Conservation (phyloP, 1,140 invertebrate genomes). For the Atopsyche davidsoni region DNA sequence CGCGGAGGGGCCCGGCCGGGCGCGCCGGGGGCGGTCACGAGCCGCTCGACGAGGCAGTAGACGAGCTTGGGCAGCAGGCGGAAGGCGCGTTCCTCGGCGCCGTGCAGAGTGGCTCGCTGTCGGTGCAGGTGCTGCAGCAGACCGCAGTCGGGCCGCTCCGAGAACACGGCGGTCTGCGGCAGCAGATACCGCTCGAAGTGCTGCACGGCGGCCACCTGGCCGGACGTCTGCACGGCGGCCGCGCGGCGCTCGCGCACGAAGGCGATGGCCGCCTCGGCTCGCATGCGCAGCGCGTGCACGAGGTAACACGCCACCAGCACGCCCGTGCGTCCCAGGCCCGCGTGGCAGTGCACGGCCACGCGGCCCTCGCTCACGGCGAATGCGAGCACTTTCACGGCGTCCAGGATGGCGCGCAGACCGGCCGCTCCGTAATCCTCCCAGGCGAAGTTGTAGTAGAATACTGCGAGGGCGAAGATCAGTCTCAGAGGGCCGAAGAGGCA, state of each 20-base stretch:
- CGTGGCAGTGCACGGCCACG: conserved; percentile 86
- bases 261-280: conserved; percentile 73
- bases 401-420: conserved; percentile 64
- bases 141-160: conserved; percentile 53
- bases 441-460: conserved; percentile 82
- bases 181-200: conserved; percentile 77
- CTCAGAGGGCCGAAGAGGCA: too few relatives aligned
- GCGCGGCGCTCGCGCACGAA: conserved; percentile 74
- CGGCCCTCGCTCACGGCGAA: conserved; percentile 78
- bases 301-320: conserved; percentile 83
- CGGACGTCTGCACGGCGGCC: conserved; percentile 73
- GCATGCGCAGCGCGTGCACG: conserved; percentile 69
- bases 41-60: not conserved
- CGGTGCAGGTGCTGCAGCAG: conserved; percentile 64
- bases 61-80: conserved; percentile 73
- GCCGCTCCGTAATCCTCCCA: conserved; percentile 82
- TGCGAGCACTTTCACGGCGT: conserved; percentile 84
- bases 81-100: conserved; percentile 70
- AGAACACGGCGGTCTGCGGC: conserved; percentile 70
- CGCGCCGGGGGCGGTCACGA: too few relatives aligned
- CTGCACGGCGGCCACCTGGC: conserved; percentile 74
- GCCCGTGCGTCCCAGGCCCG: conserved; percentile 77
- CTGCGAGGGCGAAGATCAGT: too few relatives aligned
- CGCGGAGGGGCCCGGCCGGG: not conserved
- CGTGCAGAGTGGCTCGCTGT: conserved; percentile 71